phyloP scores from a whole-genome alignment of 1,140 invertebrate species.

The Reticulitermes speratus region DNA sequence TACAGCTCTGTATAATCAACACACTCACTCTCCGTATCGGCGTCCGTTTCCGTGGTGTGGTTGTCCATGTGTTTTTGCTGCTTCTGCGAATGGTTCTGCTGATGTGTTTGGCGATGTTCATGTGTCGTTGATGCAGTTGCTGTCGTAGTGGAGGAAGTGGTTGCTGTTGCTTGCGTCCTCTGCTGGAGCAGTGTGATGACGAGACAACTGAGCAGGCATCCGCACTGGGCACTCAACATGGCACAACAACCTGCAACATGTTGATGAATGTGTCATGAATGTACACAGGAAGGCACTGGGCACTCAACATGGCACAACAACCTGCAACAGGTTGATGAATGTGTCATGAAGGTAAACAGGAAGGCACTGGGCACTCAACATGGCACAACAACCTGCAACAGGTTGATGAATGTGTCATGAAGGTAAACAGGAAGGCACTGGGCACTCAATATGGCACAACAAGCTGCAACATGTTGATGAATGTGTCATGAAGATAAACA shows the following conservation, averaged over 20 bases:
- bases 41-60: neutral
- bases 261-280: too few relatives aligned
- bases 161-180: slow-evolving; percentile 19
- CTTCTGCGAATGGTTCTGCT: neutral
- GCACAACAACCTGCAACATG: slow-evolving; percentile 27
- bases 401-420: neutral
- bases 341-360: slow-evolving; percentile 18
- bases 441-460: slow-evolving; percentile 27
- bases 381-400: slow-evolving; percentile 27
- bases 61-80: neutral
- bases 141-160: neutral
- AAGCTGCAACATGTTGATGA: slow-evolving; percentile 27
- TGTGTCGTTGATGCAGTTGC: neutral
- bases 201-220: slow-evolving; percentile 31
- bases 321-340: slow-evolving; percentile 27
- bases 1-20: too few relatives aligned
- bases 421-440: slow-evolving; percentile 8
- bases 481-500: neutral
- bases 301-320: slow-evolving; percentile 27
- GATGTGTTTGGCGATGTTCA: neutral
- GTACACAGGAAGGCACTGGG: neutral
- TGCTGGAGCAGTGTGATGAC: slow-evolving; percentile 32
- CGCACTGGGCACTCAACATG: slow-evolving; percentile 33
- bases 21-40: neutral
- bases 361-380: slow-evolving; percentile 32